Conservation (phyloP, 92 coral and sea anemone species). For the Epizoanthus ramosus region DNA sequence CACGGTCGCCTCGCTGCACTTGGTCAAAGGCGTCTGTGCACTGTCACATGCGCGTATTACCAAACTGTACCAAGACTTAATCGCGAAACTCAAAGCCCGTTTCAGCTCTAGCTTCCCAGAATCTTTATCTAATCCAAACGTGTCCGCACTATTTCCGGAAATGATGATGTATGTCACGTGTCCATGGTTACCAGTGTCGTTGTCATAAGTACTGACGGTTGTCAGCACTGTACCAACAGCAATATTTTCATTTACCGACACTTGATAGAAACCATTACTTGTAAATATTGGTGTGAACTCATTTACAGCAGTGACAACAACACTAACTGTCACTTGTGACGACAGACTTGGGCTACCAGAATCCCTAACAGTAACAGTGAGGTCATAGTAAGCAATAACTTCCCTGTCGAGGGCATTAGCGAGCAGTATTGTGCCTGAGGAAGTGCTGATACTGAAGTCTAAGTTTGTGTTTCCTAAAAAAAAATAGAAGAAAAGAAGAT, state of each 20-base stretch:
- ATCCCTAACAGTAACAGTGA: constrained; percentile 47
- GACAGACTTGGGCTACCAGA: constrained; percentile 49
- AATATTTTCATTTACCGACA: constrained; percentile 53
- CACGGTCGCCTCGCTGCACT: constrained; percentile 60
- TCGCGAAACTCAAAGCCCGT: constrained; percentile 46
- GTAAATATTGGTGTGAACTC: constrained; percentile 63
- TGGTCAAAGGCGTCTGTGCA: constrained; percentile 49
- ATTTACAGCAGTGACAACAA: constrained; percentile 50
- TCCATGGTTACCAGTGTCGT: constrained; percentile 66
- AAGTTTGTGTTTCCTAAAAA: constrained; percentile 66
- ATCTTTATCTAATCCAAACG: constrained; percentile 61
- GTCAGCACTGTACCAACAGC: constrained; percentile 58
- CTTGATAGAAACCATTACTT: constrained; percentile 56
- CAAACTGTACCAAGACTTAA: constrained; percentile 47
- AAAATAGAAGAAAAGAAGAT: not conserved
- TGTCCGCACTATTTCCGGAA: constrained; percentile 58
- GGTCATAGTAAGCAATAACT: constrained; percentile 57
- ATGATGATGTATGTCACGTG: constrained; percentile 57
- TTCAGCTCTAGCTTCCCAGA: constrained; percentile 60
- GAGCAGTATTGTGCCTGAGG: constrained; percentile 50
- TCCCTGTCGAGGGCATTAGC: constrained; percentile 51
- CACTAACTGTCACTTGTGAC: constrained; percentile 30
- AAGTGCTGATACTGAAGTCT: constrained; percentile 39
- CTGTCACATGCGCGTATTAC: constrained; percentile 50
- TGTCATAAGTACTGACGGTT: constrained; percentile 60